Percentiles rank a stretch among this genome's conserved stretches.
These are phyloP conservation scores for Theonella swinhoei DNA, from an alignment of 37 sponge, comb jelly and placozoan species.

Conservation along the genomic window DNA sequence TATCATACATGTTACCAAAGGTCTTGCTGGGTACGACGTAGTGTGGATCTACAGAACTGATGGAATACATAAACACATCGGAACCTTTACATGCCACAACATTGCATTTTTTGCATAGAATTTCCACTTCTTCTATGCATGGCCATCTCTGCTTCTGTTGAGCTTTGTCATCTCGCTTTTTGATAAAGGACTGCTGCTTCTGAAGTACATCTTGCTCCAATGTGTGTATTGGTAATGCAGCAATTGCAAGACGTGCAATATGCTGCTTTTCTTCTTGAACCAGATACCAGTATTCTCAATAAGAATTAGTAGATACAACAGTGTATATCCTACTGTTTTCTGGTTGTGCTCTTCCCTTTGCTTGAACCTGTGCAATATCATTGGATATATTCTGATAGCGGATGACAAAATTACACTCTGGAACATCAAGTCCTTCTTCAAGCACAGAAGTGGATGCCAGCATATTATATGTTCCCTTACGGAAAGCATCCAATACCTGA, in stretches of 20 bases:
- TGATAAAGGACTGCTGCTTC: background rate
- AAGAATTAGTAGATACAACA: conserved; percentile 36
- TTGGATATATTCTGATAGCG: conserved; percentile 65
- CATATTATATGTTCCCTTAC: conserved; percentile 44
- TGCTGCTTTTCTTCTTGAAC: conserved; percentile 42
- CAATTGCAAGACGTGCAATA: conserved; percentile 7
- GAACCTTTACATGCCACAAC: conserved; percentile 51
- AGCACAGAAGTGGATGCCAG: conserved; percentile 73
- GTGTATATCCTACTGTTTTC: conserved; percentile 42
- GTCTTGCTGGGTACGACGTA: conserved; percentile 43
- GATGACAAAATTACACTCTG: conserved; percentile 74
- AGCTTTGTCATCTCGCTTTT: background rate
- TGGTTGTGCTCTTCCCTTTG: conserved; percentile 71
- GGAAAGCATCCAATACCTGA: conserved; percentile 43
- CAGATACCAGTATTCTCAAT: conserved; percentile 27
- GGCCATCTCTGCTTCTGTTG: background rate
- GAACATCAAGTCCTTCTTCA: conserved; percentile 80
- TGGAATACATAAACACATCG: conserved; percentile 28
- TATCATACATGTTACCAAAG: background rate
- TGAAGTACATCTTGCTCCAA: background rate
- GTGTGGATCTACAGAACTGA: background rate
- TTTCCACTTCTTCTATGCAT: conserved; percentile 19
- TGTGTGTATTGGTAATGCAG: background rate
- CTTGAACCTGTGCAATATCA: conserved; percentile 72
- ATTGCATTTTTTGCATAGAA: conserved; percentile 55